Conservation (phyloP, 2,797 vertebrate genomes). For the Tragopan temminckii region DNA sequence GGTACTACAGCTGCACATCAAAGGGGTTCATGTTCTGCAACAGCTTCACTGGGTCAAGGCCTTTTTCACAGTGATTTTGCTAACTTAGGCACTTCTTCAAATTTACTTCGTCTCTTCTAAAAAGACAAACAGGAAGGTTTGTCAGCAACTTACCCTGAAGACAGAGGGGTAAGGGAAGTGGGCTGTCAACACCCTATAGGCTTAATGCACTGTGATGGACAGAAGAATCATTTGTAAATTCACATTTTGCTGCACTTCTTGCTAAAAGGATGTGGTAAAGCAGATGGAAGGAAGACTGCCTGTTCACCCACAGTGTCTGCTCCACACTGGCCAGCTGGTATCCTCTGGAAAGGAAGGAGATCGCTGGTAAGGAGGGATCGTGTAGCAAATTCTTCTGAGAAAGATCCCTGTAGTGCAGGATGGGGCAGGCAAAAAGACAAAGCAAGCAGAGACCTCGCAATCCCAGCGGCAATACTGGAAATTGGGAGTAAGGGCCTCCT, state of each 20-base stretch:
- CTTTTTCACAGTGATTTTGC: neutral
- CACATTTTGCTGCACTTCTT: neutral
- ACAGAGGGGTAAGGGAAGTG: neutral
- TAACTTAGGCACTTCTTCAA: neutral
- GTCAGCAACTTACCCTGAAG: neutral
- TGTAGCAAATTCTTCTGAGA: neutral
- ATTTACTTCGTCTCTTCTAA: neutral
- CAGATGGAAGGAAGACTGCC: neutral
- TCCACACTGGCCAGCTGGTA: neutral
- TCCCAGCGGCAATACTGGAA: neutral
- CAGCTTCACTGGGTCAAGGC: neutral
- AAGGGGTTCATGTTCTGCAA: neutral
- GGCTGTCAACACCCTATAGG: neutral
- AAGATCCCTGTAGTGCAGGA: neutral
- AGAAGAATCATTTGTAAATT: neutral
- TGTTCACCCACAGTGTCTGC: neutral
- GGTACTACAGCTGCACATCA: neutral
- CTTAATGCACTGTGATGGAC: neutral
- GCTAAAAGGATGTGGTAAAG: slow-evolving; percentile 4
- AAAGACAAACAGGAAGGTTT: slow-evolving; percentile 23
- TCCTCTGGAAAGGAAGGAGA: neutral
- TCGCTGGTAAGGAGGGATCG: neutral
- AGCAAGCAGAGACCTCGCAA: neutral
- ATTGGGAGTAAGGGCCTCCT: neutral
- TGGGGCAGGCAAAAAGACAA: neutral